Evolutionary conservation across 64 coral and sea anemone genomes (phyloP), one percentile per base, ranked within the genome.

Genomic region (Cladopsammia gracilis): DNA sequence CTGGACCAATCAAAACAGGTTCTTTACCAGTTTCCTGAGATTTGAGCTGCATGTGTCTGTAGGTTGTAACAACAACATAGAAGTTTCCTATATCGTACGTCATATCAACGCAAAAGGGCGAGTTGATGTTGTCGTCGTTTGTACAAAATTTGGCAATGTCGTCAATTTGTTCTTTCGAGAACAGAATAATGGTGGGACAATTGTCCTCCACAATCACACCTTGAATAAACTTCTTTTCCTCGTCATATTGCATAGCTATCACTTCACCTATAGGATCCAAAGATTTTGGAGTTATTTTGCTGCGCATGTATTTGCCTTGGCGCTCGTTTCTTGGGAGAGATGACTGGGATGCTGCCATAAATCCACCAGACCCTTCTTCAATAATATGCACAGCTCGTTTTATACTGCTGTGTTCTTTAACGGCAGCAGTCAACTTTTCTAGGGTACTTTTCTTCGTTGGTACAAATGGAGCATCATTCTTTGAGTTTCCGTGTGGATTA

Each of bases 401-500:
- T 7, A 75, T 75, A 20, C 71, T 75, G 71, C 71, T 25, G 7
- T 75, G 24, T 4, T 75, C 71, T 75, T 75, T 75, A 14, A 75
- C 71, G 25, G 71, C 71, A 9, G 71, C 60, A 3, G 60, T 62
- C 18, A 62, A 43, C 65, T 86, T 86, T 16, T 14, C 34, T 4
- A 86, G 42, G 15, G 83, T 86, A 20, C 64, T 86, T 25, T 70
- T 86, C n/a, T 86, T 86, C 3, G 83, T 86, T 19, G 83, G 83
- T 46, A 86, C 15, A 16, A 86, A 86, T 20, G 83, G 83, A 26
- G 26, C 6, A 43, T 50, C 14, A 4, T 50, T 48, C 48, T 70
- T 86, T 7, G 83, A 71, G 16, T 86, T 86, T n/a, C 83, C 83
- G 22, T 86, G 83, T 52, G 64, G 83, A 1, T 86, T 43, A 15